Base-by-base conservation (phyloP, 2,888 invertebrate genomes). In the Eupeodes latifasciatus region DNA sequence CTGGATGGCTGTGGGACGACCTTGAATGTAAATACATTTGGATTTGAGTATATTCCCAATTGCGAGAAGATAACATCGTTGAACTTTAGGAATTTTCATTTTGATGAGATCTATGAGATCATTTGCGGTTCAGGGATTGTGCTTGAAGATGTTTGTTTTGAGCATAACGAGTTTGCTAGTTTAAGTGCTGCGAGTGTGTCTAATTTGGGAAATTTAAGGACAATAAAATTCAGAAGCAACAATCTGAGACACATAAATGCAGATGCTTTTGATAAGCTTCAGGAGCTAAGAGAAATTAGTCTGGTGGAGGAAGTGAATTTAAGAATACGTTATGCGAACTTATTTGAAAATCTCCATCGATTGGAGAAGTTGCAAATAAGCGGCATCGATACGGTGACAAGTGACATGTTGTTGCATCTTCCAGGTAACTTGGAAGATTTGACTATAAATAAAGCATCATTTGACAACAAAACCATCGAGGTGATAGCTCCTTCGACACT, bases 1-100 rank as follows among this genome's bases (percentile, higher is more conserved):
- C 90, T 93, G 40, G 91, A 92, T 84, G 93, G 93, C 49, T 92
- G 91, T 53, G 91, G 91, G 76, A 91, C 92, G 19, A 90, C 92
- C 44, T 89, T 92, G 27, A 89, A 91, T 76, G 85, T 90, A 0
- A 76, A 85, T 36, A 92, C 91, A 71, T 93, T 92, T 87, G 93
- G 93, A 5, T 80, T 92, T 82, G 92, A 92, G 81, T 92, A 91
- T 79, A 89, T 93, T 87, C 91, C 92, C 27, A 91, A 92, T 66
- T 93, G 93, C 80, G 87, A 74, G 0, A 88, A 90, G 16, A 89
- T 93, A 67, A 88, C 90, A 27, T 90, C 90, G 69, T 76, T 91
- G 4, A 87, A 90, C 49, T 90, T 93, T 19, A 90, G 90, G 44
- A 90, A 90, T 19, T 93, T 93, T 74, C 90, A 92, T 59, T 90